Evolutionary conservation across 2,113 vertebrate genomes (phyloP), one percentile per base, ranked within the genome.

Genomic region (Hydropotes inermis): DNA sequence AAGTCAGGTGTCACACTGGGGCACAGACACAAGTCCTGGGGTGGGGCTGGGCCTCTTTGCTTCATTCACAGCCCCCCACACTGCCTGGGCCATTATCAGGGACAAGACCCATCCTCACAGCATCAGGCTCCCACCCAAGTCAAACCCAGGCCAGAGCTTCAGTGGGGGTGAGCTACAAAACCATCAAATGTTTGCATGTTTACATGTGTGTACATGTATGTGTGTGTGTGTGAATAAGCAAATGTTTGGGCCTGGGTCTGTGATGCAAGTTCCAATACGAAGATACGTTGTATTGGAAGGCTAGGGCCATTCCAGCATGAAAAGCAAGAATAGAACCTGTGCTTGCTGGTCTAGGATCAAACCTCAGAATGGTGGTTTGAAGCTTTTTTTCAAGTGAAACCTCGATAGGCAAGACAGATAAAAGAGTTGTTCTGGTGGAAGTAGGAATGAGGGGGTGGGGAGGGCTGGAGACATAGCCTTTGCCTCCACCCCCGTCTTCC

Each of bases 301-400:
- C 82, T 58, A 17, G 61, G 74, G 81, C 60, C 87, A 57, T 89
- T 95, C 96, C 96, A 89, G 94, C n/a, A 10, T 52, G 33, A 78
- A 91, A 93, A 98, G 67, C 94, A 67, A 95, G 88, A 93, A 50
- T 45, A 74, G 88, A 96, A 61, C 67, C 60, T 83, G 79, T 83
- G 93, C 91, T 97, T 97, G 97, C 97, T 98, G 98, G 97, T 98
- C 96, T 93, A 92, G 88, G 86, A 81, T 89, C 96, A 97, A 97
- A 97, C 96, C 96, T 90, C 85, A 83, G 55, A 91, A 95, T 39
- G 61, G 83, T 58, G 93, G 93, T 97, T 94, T 97, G 89, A 97
- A 54, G 54, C 10, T 86, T 95, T 87, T 96, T 87, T 95, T 93
- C 86, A 85, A 87, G 82, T 88, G 76, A 96, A 97, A 61, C 60